These are phyloP conservation scores for Varecia variegata DNA, from an alignment of 2,797 vertebrate genomes.

Conservation along the genomic window DNA sequence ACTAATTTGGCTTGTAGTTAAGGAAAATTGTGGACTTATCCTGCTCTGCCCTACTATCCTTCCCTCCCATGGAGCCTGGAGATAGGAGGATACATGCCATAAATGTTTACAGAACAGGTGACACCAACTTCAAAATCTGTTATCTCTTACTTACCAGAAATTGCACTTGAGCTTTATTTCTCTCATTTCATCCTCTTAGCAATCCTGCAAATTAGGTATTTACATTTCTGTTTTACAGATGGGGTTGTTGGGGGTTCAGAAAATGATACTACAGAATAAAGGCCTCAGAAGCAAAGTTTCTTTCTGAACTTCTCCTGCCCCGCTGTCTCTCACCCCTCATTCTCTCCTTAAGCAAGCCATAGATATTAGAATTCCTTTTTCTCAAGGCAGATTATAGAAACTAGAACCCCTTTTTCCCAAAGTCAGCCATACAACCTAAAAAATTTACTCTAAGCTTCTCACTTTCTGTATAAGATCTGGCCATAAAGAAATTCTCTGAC, in stretches of 20 bases:
- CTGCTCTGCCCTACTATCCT: background rate
- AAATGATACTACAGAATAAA: background rate
- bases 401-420: background rate
- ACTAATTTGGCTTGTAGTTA: background rate
- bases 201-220: background rate
- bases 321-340: background rate
- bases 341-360: background rate
- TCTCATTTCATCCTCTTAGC: background rate
- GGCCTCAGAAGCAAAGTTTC: background rate
- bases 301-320: background rate
- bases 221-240: background rate
- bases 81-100: background rate
- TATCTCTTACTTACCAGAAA: background rate
- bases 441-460: background rate
- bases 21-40: background rate
- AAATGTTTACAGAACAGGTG: background rate
- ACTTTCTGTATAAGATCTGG: background rate
- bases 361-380: background rate
- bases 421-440: background rate
- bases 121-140: constrained; percentile 1
- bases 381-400: background rate
- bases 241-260: background rate
- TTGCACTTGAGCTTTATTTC: background rate
- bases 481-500: background rate
- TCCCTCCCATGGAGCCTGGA: background rate